Conservation (phyloP, 2,797 vertebrate species). For the Melopsittacus undulatus region DNA sequence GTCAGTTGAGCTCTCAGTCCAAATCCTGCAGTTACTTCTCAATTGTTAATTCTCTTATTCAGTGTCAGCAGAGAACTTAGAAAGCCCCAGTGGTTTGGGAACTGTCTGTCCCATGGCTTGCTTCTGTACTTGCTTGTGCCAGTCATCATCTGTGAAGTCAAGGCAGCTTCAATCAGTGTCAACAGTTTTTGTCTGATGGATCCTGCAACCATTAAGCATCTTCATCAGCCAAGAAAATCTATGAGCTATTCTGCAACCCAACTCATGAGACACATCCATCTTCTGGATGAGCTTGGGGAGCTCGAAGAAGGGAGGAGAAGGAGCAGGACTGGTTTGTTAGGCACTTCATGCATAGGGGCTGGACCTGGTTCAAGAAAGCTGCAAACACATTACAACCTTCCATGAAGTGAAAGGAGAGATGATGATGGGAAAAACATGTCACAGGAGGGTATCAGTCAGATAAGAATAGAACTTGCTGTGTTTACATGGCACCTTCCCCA, state of each 20-base stretch:
- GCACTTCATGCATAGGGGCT: neutral
- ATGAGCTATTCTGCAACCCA: neutral
- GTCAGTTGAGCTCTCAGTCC: neutral
- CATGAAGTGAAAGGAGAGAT: neutral
- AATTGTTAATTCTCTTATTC: neutral
- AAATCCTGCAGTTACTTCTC: neutral
- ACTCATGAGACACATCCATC: neutral
- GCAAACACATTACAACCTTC: neutral
- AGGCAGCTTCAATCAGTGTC: neutral
- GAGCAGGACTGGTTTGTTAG: neutral
- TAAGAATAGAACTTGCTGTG: neutral
- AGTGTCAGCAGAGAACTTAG: neutral
- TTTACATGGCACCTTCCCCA: neutral
- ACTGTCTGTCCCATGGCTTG: neutral
- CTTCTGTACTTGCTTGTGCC: neutral
- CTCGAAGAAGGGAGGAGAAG: neutral
- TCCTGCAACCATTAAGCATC: neutral
- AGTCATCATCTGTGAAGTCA: neutral
- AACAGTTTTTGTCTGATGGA: neutral
- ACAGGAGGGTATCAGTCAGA: accelerated
- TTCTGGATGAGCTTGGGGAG: neutral
- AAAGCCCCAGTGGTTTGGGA: neutral
- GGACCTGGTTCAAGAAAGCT: neutral
- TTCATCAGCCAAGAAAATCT: neutral
- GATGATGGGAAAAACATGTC: neutral